Evolutionary conservation across 2,797 vertebrate genomes (phyloP), one percentile per base, ranked within the genome.

Genomic region (Denticeps clupeoides): DNA sequence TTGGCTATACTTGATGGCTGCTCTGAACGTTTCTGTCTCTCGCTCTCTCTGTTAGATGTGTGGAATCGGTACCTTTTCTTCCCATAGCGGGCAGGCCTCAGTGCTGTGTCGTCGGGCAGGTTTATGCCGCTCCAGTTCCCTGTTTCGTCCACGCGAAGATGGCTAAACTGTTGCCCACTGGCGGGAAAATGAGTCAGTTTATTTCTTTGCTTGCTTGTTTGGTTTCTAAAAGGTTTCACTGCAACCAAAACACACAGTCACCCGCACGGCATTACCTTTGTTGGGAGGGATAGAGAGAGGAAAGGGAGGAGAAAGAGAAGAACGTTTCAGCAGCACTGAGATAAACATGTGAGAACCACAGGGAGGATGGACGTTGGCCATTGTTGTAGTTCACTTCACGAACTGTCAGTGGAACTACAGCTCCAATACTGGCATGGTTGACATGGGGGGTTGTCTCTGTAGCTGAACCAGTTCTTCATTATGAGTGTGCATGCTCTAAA

Each of bases 81-180:
- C 83, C 85, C 82, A 88, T 84, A 88, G 92, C 87, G 89, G 85
- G 85, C 81, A 71, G 81, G 89, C 87, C 84, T 93, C 87, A 86
- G 82, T 82, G 88, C 82, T 87, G 85, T 87, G 59, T 89, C 86
- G 81, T 93, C 88, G 73, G 78, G 91, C 35, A 38, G 35, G 35
- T 38, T 38, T 38, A 88, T 85, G 78, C 90, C 82, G 80, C 86
- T 97, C 94, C 91, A 95, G 87, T 97, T 97, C 87, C 88, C 85
- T 85, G 88, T 81, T 71, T 93, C 90, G 84, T 93, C 90, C 70
- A 87, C 90, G 89, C 82, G 93, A 89, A 97, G 90, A 91, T 91
- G 90, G 82, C 85, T 93, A 91, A 93, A 93, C 84, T 93, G 90
- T 88, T 92, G 88, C 64, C 87, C 88, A 89, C 94, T 98, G 90